Evolutionary conservation across 2,888 invertebrate genomes (phyloP), one percentile per base, ranked within the genome.

Genomic region (Subacronicta megacephala): DNA sequence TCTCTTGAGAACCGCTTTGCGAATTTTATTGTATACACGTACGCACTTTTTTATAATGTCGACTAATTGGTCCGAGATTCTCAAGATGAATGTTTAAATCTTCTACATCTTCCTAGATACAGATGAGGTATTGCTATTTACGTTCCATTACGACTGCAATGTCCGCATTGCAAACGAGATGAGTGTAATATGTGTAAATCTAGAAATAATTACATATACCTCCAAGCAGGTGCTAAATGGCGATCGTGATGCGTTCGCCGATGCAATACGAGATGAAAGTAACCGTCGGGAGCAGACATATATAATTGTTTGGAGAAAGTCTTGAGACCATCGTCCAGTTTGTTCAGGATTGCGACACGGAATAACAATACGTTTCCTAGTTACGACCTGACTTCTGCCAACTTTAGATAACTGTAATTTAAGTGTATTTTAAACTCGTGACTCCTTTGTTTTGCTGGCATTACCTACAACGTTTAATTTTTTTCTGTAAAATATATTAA

Each of bases 261-360:
- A 62, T 64, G 63, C 64, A 64, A 50, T 61, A 53, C 55, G 43
- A 79, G 74, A 77, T 75, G 74, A 77, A 79, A 75, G 79, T 67
- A 66, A 69, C 64, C 41, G 68, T 35, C 13, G 53, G 59, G 56
- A 67, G 52, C 44, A 59, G 60, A 69, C 70, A 72, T 69, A 73
- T 71, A 72, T 69, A 73, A 80, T 77, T 62, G 58, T 62, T 33
- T 10, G 78, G 83, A 78, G 83, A 83, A 83, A 83, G 83, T 75
- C n/a, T 31, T 16, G 49, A 54, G 63, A 56, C 61, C 72, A 46
- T 55, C 44, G 70, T 64, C 70, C 74, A 75, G 63, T 20, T 44
- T 20, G 51, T 55, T 59, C 61, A 75, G 75, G 75, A 76, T 82
- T 83, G 72, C 83, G 68, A 76, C 79, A 77, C 42, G 57, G 72